Conservation (phyloP, 2,888 invertebrate species). For the Brachyopa scutellaris region DNA sequence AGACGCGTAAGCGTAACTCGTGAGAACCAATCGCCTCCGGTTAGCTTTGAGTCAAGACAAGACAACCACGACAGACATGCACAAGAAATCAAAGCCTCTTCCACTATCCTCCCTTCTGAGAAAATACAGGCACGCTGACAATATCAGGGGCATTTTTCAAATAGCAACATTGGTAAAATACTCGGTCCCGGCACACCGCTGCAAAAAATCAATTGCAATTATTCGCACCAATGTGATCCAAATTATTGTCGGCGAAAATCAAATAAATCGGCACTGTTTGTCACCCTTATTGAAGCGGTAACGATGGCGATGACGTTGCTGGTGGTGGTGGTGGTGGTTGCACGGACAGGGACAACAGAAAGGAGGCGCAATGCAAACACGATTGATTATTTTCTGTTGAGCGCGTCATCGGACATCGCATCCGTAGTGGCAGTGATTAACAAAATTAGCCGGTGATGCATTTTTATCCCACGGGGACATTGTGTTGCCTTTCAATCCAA, state of each 20-base stretch:
- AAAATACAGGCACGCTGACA: conserved; percentile 45
- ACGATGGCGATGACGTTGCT: neutral
- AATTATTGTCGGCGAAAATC: conserved; percentile 72
- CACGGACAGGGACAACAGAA: neutral
- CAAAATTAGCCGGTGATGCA: conserved; percentile 63
- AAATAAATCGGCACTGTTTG: conserved; percentile 72
- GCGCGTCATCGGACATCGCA: conserved; percentile 54
- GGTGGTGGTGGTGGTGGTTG: neutral
- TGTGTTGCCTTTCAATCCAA: conserved; percentile 16
- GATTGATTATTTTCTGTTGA: conserved; percentile 64
- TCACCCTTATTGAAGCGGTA: conserved; percentile 41
- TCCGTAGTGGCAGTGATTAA: conserved; percentile 65
- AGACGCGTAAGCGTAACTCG: conserved; percentile 71
- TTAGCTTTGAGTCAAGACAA: conserved; percentile 27
- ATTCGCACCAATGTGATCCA: conserved; percentile 72
- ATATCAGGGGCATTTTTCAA: conserved; percentile 66
- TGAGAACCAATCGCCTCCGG: conserved; percentile 70
- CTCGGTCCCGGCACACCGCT: conserved; percentile 5
- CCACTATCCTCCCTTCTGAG: conserved; percentile 55
- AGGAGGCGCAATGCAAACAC: conserved; percentile 56
- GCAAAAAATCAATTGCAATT: conserved; percentile 72
- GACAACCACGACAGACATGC: conserved; percentile 24
- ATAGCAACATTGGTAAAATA: conserved; percentile 71
- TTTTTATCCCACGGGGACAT: conserved; percentile 67
- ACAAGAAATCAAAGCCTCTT: conserved; percentile 67